Evolutionary conservation across 2,888 invertebrate genomes (phyloP), one percentile per base, ranked within the genome.

Genomic region (Mimachlamys varia): DNA sequence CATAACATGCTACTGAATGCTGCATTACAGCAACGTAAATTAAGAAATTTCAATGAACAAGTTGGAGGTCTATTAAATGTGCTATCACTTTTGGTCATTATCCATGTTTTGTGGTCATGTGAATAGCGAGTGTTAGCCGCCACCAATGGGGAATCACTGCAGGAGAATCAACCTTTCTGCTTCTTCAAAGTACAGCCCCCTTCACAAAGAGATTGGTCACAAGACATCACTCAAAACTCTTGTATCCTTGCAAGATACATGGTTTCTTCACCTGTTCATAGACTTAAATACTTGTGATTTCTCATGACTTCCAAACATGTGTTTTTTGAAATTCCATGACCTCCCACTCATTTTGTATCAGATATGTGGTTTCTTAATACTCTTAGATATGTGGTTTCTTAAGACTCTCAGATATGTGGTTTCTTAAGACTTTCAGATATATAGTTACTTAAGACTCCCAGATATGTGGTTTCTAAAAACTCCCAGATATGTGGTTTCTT

Each of bases 41-140:
- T 76, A 76, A 33, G 33, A 76, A 76, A 76, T 76, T 76, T 76
- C 33, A 76, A 76, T 76, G 76, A 76, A 76, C 76, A 22, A 27
- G 27, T 76, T 76, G 22, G 76, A 33, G 7, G 76, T 15, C 76
- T 76, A 33, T 76, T 76, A 76, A 76, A 27, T 33, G 33, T 13
- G 76, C 33, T 33, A 76, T 76, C 27, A 76, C 33, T 76, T 76
- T 13, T 76, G 76, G 27, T 33, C 17, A 33, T 76, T 22, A 76
- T 76, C 27, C 33, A 2, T 27, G 27, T 76, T 76, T 76, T 76
- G 76, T 76, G 33, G 76, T 76, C 13, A 0, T 76, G 15, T 33
- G 76, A 76, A 10, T 76, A 76, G 58, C 22, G 22, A 22, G 22
- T 19, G 27, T 7, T 22, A 13, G 33, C 76, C 33, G 27, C 33